Evolutionary conservation across 2,888 invertebrate genomes (phyloP).

Genomic region (Eupithecia centaureata): DNA sequence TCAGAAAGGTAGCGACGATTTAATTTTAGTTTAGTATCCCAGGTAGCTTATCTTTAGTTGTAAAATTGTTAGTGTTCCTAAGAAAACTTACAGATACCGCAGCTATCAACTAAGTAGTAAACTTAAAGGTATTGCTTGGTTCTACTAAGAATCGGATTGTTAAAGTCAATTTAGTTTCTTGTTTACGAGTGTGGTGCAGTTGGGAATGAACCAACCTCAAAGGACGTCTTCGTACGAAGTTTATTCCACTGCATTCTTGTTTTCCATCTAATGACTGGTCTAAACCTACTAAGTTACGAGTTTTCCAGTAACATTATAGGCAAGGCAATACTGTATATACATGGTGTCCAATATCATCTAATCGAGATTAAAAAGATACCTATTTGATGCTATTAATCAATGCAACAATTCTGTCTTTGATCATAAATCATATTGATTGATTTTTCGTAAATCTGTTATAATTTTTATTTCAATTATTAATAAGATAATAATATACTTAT

Average conservation of each 20-base stretch:
- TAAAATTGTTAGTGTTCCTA: background rate
- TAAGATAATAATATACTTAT: too few relatives aligned
- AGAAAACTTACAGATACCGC: slow-evolving; percentile 4
- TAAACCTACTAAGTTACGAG: slow-evolving; percentile 32
- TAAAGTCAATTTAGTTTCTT: background rate
- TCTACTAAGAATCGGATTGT: slow-evolving; percentile 5
- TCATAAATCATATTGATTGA: background rate
- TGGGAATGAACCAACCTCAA: slow-evolving; percentile 9
- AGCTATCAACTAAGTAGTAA: slow-evolving; percentile 4
- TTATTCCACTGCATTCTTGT: slow-evolving; percentile 33
- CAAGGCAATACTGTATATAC: slow-evolving; percentile 19
- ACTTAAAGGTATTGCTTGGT: slow-evolving; percentile 1
- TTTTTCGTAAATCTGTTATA: background rate
- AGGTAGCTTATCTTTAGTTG: background rate
- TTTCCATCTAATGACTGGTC: slow-evolving; percentile 31
- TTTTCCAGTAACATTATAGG: slow-evolving; percentile 28
- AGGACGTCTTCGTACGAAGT: slow-evolving; percentile 21
- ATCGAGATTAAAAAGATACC: background rate
- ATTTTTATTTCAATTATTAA: too few relatives aligned
- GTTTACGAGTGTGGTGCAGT: background rate
- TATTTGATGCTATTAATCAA: background rate
- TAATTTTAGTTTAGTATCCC: background rate
- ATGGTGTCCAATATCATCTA: background rate
- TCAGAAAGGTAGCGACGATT: background rate
- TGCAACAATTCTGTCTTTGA: background rate